These are phyloP conservation scores for Chloroclystis v-ata DNA, from an alignment of 2,888 invertebrate genomes.

Conservation along the genomic window DNA sequence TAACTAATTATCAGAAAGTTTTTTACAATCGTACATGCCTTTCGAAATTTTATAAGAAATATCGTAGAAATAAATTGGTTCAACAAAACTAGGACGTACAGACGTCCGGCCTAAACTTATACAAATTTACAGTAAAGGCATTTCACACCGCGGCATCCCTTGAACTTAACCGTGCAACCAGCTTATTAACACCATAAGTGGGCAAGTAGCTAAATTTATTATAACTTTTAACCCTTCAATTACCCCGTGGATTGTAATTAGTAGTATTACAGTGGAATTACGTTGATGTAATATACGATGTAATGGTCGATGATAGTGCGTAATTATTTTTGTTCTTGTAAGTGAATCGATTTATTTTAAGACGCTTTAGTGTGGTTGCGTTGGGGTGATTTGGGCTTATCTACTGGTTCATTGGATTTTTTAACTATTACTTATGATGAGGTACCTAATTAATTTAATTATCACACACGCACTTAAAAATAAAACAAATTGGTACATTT, in stretches of 20 bases:
- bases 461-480: too few relatives aligned
- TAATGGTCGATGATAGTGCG: constrained; percentile 54
- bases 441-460: too few relatives aligned
- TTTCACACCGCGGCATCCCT: neutral
- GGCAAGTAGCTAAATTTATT: constrained; percentile 35
- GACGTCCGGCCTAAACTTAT: too few relatives aligned
- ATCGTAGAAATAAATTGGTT: too few relatives aligned
- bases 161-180: constrained; percentile 22
- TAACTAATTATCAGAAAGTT: too few relatives aligned
- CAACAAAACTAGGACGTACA: too few relatives aligned
- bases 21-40: too few relatives aligned
- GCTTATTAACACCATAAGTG: constrained; percentile 25
- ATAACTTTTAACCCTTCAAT: constrained; percentile 35
- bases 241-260: constrained; percentile 29
- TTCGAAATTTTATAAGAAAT: too few relatives aligned
- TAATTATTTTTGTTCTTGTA: constrained; percentile 54
- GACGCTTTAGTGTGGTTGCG: constrained; percentile 15
- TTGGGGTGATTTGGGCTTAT: neutral
- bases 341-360: constrained; percentile 39
- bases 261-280: constrained; percentile 32
- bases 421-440: too few relatives aligned
- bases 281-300: constrained; percentile 54
- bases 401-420: too few relatives aligned
- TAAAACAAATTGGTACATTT: too few relatives aligned
- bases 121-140: too few relatives aligned